These are phyloP conservation scores for Drosophila trapezifrons DNA, from an alignment of 1,140 invertebrate species.

Conservation along the genomic window DNA sequence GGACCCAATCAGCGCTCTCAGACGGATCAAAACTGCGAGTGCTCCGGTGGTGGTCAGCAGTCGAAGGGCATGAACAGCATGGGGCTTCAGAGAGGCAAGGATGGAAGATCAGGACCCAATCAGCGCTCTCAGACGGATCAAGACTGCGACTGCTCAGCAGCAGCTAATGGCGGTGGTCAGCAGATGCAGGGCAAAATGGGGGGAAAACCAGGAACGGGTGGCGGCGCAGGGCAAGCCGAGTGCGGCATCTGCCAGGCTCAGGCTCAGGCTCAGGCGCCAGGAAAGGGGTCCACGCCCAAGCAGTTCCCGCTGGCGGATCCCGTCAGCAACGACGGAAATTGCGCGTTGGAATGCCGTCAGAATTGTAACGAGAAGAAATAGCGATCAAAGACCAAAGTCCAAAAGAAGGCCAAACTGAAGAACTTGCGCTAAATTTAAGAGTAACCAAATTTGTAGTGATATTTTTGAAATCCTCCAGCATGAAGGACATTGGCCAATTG, in stretches of 20 bases:
- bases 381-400: background rate
- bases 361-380: conserved; percentile 2
- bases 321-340: too few species aligned
- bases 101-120: background rate
- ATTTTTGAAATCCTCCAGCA: background rate
- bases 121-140: background rate
- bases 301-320: conserved; percentile 30
- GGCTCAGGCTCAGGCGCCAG: background rate
- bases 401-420: conserved; percentile 11
- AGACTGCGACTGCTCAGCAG: background rate
- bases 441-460: conserved; percentile 1
- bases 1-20: too few species aligned
- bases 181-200: too few species aligned
- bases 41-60: background rate
- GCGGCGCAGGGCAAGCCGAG: background rate
- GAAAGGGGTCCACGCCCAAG: background rate
- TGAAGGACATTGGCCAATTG: background rate
- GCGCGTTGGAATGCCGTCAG: too few species aligned
- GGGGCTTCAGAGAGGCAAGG: conserved; percentile 1
- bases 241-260: conserved; percentile 2
- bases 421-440: conserved; percentile 7
- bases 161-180: too few species aligned
- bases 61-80: background rate
- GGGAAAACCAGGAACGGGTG: background rate
- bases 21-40: background rate